A percentile compares a stretch with the other conserved stretches of the same genome.
Conservation (phyloP, 2,797 vertebrate genomes). For the Syndactyla subalaris region DNA sequence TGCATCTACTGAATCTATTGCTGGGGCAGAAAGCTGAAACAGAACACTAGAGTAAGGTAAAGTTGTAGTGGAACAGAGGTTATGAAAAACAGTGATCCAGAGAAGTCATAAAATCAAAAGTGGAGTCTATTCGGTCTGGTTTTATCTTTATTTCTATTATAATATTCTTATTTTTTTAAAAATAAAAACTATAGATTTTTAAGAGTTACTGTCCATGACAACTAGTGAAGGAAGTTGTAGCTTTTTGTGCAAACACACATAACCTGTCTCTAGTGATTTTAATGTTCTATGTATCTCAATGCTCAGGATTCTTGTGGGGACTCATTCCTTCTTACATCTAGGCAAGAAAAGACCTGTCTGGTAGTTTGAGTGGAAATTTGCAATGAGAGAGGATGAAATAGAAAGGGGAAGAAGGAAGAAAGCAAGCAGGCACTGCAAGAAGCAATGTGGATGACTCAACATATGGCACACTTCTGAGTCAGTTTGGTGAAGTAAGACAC, state of each 20-base stretch:
- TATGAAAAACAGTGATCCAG: neutral
- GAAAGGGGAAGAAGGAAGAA: neutral
- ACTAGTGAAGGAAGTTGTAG: neutral
- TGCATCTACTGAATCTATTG: neutral
- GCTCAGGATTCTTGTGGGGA: neutral
- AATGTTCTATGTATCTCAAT: neutral
- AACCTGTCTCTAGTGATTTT: neutral
- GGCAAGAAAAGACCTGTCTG: constrained; percentile 31
- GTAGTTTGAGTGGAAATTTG: neutral
- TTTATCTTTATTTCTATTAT: neutral
- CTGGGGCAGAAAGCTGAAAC: neutral
- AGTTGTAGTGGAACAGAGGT: neutral
- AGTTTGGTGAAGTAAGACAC: neutral
- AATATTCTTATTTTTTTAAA: neutral
- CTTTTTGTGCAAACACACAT: neutral
- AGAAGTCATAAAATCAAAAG: neutral
- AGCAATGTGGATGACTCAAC: neutral
- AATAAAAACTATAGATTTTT: neutral
- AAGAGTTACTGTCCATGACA: neutral
- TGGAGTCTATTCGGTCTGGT: neutral
- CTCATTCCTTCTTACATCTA: neutral
- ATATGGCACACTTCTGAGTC: neutral
- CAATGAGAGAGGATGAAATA: neutral
- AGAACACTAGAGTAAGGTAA: neutral
- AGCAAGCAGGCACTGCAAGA: neutral